Percentiles rank a stretch among this genome's conserved stretches.
Conservation (phyloP, 2,888 invertebrate species). For the Sarcophaga subvicina region DNA sequence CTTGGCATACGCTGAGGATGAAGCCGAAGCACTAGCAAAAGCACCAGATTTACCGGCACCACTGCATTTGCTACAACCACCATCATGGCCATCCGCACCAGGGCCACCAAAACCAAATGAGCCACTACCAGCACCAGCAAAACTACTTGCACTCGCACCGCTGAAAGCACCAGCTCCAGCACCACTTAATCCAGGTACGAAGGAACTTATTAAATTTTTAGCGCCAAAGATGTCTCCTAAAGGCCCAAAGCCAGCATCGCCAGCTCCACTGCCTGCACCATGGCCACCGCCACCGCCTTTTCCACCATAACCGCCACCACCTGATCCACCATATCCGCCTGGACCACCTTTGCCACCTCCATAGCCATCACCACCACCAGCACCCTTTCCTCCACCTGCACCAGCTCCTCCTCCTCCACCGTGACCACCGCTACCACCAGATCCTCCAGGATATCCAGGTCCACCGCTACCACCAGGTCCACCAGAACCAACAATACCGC, state of each 20-base stretch:
- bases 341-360: constrained; percentile 20
- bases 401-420: constrained; percentile 76
- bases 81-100: constrained; percentile 49
- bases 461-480: constrained; percentile 78
- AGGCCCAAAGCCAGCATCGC: neutral
- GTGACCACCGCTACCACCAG: constrained; percentile 85
- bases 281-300: neutral
- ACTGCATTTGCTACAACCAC: constrained; percentile 42
- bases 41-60: constrained; percentile 49
- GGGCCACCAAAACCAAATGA: constrained; percentile 50
- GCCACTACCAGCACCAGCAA: constrained; percentile 66
- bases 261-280: constrained; percentile 4
- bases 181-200: constrained; percentile 33
- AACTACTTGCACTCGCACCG: constrained; percentile 70
- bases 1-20: constrained; percentile 67
- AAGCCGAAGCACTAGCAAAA: constrained; percentile 70
- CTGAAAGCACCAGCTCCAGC: constrained; percentile 68
- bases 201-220: constrained; percentile 34
- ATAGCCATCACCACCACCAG: neutral
- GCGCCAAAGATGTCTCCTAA: neutral
- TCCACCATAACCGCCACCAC: neutral
- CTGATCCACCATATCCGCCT: constrained; percentile 32
- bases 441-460: constrained; percentile 83
- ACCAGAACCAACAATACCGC: constrained; percentile 80
- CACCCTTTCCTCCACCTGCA: constrained; percentile 11